Evolutionary conservation across 2,113 vertebrate species (phyloP).

Genomic region (Phyllostomus discolor): DNA sequence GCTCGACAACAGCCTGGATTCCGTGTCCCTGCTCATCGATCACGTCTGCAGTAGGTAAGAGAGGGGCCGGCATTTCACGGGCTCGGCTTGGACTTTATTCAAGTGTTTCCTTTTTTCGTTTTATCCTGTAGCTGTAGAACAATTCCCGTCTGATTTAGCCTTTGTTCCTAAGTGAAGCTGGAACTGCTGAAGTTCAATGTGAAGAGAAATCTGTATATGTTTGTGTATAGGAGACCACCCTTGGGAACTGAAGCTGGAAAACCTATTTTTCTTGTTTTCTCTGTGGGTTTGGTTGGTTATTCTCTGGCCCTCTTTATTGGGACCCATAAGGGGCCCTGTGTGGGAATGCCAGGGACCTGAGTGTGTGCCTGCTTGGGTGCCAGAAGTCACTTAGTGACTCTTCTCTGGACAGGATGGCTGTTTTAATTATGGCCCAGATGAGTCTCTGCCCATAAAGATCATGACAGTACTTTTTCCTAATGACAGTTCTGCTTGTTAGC

Average conservation of each 20-base stretch:
- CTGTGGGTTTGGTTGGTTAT: neutral
- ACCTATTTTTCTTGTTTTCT: neutral
- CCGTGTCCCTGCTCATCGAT: slow-evolving; percentile 95
- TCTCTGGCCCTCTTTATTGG: neutral
- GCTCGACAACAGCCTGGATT: slow-evolving; percentile 92
- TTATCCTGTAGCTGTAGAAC: neutral
- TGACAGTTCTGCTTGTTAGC: neutral
- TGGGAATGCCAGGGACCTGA: too few relatives aligned
- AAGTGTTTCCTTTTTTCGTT: neutral
- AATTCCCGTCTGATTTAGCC: neutral
- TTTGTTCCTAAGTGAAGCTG: neutral
- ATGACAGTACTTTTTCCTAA: neutral
- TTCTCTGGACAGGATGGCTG: neutral
- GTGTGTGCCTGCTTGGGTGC: neutral
- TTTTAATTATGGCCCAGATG: neutral
- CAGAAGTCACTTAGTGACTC: neutral
- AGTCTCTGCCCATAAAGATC: neutral
- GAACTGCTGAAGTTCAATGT: neutral
- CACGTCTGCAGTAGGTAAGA: slow-evolving; percentile 96
- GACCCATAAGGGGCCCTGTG: neutral
- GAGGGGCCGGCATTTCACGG: neutral
- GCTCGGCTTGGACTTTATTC: neutral
- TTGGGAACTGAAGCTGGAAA: neutral
- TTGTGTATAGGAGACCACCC: neutral
- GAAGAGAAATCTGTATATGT: neutral